Conservation (phyloP, 2,113 vertebrate species). For the Neolamprologus sp. region DNA sequence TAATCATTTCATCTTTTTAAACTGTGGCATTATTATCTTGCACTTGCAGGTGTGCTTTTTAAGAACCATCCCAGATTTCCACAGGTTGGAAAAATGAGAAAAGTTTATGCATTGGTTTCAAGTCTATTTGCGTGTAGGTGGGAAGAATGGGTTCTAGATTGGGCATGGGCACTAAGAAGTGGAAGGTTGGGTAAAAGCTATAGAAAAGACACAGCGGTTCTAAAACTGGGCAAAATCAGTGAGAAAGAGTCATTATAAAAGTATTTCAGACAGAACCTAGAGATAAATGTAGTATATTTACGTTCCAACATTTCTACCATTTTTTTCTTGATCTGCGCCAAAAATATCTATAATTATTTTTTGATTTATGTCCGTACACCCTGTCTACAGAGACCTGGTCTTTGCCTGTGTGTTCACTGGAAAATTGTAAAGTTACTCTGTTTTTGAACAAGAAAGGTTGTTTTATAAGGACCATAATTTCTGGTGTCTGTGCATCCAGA, state of each 20-base stretch:
- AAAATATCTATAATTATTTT: neutral
- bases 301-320: neutral
- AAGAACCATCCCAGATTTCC: neutral
- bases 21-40: neutral
- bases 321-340: neutral
- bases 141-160: neutral
- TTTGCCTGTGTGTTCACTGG: neutral
- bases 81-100: neutral
- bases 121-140: neutral
- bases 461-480: neutral
- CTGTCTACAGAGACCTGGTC: neutral
- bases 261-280: neutral
- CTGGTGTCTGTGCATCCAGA: neutral
- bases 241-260: neutral
- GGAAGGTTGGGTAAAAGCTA: neutral
- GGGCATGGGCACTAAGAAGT: neutral
- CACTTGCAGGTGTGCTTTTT: neutral
- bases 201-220: neutral
- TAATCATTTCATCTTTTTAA: neutral
- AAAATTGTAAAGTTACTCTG: neutral
- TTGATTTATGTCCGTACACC: neutral
- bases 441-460: neutral
- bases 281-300: neutral
- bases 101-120: neutral
- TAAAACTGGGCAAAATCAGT: neutral